Percentiles rank a stretch among this genome's conserved stretches.
Conservation (phyloP, 2,888 invertebrate species). For the Cyaniris semiargus region DNA sequence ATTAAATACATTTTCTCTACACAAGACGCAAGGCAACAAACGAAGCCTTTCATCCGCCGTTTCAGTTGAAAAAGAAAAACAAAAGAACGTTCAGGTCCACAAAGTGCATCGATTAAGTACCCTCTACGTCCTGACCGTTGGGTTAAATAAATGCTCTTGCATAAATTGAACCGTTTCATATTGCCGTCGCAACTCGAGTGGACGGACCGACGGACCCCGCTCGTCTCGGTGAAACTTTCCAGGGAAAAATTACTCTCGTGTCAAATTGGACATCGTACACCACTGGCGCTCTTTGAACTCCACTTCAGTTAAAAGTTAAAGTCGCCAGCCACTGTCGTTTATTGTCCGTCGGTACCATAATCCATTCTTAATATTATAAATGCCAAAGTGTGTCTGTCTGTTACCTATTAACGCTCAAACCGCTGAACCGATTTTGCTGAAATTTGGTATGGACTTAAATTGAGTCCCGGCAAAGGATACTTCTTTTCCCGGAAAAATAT, state of each 20-base stretch:
- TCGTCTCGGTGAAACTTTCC: slow-evolving; percentile 44
- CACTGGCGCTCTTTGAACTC: not conserved
- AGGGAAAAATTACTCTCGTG: slow-evolving; percentile 44
- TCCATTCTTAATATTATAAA: too few relatives aligned
- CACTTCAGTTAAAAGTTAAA: not conserved
- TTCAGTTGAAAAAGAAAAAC: not conserved
- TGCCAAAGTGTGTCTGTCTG: too few relatives aligned
- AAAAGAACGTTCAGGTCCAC: not conserved
- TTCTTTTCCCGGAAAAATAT: too few relatives aligned
- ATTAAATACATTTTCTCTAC: not conserved
- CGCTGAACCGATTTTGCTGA: too few relatives aligned
- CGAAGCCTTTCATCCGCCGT: not conserved
- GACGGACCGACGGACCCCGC: slow-evolving; percentile 41
- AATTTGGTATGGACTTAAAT: too few relatives aligned
- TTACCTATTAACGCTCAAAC: too few relatives aligned
- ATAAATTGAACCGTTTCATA: slow-evolving; percentile 54
- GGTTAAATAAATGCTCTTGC: slow-evolving; percentile 56
- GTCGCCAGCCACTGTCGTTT: not conserved
- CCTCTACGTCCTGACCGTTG: slow-evolving; percentile 52
- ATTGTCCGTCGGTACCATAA: too few relatives aligned
- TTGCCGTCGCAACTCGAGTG: slow-evolving; percentile 44
- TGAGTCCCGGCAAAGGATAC: too few relatives aligned
- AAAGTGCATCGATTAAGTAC: slow-evolving; percentile 44
- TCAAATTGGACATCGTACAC: slow-evolving; percentile 31
- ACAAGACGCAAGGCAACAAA: not conserved